Base-by-base conservation (phyloP, 2,888 invertebrate species). In the Morpho achilles region DNA sequence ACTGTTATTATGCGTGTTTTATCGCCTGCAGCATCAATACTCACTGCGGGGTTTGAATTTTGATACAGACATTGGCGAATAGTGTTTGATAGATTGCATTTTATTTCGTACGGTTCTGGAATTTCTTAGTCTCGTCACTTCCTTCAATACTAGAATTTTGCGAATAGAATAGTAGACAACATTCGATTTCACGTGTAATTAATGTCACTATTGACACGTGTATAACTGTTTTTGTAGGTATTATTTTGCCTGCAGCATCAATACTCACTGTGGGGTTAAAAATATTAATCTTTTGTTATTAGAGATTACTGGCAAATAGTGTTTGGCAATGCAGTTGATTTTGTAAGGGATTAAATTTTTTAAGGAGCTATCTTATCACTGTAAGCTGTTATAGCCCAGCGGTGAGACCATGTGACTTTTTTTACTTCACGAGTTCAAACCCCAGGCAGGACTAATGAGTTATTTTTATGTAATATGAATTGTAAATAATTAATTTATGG, bases 181-280 rank as follows among this genome's bases (percentile, higher is more conserved):
- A 32, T 32, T 32, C 32, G 82, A 81, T 80, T 76, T 71, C 76
- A 76, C 77, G 68, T 79, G 79, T 79, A 82, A 82, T 81, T 82
- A 82, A 32, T 32, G 5, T 73, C 82, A 78, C 73, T 70, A 66
- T 65, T 62, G 76, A 75, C 80, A 75, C 77, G 80, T 69, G 80
- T 68, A 52, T 49, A n/a, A 50, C 65, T 66, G 61, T 63, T 63
- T 66, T 68, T 69, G 67, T 66, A 56, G 60, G 47, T 67, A 65
- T 70, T 69, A 66, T 69, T 65, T 54, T 65, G 68, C 70, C 59
- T 51, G 62, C 61, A 66, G 71, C 71, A 65, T 70, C 76, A 79
- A 79, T 79, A 80, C 48, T 39, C 58, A 41, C 53, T 41, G 53
- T 43, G 46, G 59, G 61, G 59, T n/a, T n/a, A n/a, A n/a, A n/a